Evolutionary conservation across 1,140 invertebrate species (phyloP), one percentile per base, ranked within the genome.

Genomic region (Saccostrea echinata): DNA sequence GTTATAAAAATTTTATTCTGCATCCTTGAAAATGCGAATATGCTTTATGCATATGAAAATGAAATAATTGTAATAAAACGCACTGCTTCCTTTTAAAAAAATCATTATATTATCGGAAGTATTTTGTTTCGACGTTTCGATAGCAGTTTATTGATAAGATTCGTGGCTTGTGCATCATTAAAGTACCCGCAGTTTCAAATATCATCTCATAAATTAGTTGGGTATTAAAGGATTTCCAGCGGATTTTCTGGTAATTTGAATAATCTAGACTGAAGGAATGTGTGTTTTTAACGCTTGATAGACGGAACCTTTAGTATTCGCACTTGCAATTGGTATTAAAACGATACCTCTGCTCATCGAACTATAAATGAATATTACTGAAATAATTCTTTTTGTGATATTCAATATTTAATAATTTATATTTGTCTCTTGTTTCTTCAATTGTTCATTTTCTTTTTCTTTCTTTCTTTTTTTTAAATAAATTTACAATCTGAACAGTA

Each of bases 171-270:
- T 33, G 9, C 30, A 61, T 61, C 55, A 61, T 61, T 61, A 61
- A 61, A 61, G 55, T 18, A 61, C 55, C 55, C 16, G 18, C 13
- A 27, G 24, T 76, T 27, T 71, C 27, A 16, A 71, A 71, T 71
- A 30, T 30, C n/a, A 12, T 12, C 68, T 18, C 30, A 30, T 76
- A 30, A 76, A 76, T 76, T 33, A 76, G 30, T 76, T 18, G 4
- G 24, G 30, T 30, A 33, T 76, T 76, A 71, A 30, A 30, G 64
- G 27, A 71, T 71, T 71, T 13, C n/a, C 55, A n/a, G 3, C 12
- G 24, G 64, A 71, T 11, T 71, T 71, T 27, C n/a, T 71, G 27
- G 57, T 61, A 61, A 71, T 71, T 30, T 71, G 64, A 71, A 71
- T 71, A 71, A n/a, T 30, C 24, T 43, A 71, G 27, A 6, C 64